Base-by-base conservation (phyloP, 1,140 invertebrate species). In the Melanaphis sacchari region DNA sequence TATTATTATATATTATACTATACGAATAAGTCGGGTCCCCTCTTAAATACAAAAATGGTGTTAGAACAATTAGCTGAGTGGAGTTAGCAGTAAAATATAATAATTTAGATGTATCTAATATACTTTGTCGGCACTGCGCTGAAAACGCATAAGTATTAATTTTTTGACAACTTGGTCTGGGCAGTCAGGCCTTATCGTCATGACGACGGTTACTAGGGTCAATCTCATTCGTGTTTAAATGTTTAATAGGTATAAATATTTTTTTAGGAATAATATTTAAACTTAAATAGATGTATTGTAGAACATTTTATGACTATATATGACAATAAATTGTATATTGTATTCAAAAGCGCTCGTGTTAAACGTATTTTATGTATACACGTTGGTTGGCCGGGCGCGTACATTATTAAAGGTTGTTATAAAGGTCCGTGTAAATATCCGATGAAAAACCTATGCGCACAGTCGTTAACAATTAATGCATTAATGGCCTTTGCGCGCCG, bases 351-450 rank as follows among this genome's bases (percentile, higher is more conserved):
- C 81, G 6, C 82, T 9, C 24, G 82, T 40, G 82, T 40, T 40
- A 84, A 40, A 40, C 82, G 38, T 40, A 82, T 82, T 24, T 82
- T 24, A 36, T 38, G 36, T 26, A 38, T 9, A n/a, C 59, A 76
- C 59, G 40, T 38, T 26, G 38, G 38, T 38, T 9, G 82, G 38
- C 43, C 31, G 46, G 7, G 8, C n/a, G n/a, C 26, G 46, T 36
- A 52, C n/a, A 89, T 89, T 54, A 40, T 54, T 89, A 89, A 89
- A 54, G 88, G 88, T 89, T 93, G 91, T 85, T 93, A 76, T 76
- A 93, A 93, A 93, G 81, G 91, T 93, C 91, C 91, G 91, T 93
- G 91, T 93, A 93, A 93, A 93, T 54, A 93, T 36, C 59, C 36
- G 81, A 41, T 26, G 49, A 84, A 93, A 93, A 93, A 93, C 81